Evolutionary conservation across 2,888 invertebrate species (phyloP).

Genomic region (Phorcus lineatus): DNA sequence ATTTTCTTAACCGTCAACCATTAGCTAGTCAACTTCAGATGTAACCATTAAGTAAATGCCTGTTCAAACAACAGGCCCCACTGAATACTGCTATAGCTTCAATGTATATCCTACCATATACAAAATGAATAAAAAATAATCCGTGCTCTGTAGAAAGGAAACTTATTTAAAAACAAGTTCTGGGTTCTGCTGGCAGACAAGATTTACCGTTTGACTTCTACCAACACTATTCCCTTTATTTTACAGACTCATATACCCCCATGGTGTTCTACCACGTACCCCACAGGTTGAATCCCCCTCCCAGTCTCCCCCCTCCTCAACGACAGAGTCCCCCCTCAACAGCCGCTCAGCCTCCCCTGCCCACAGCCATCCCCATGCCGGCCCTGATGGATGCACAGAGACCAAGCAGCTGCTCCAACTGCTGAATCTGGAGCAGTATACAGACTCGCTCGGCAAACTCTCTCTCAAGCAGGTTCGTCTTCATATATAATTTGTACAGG

Average conservation of each 20-base stretch:
- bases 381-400: background rate
- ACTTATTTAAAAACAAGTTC: too few relatives aligned
- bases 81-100: too few relatives aligned
- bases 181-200: too few relatives aligned
- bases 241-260: conserved; percentile 6
- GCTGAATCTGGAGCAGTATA: conserved; percentile 43
- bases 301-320: conserved; percentile 49
- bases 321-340: conserved; percentile 46
- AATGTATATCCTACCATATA: too few relatives aligned
- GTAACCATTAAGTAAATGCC: too few relatives aligned
- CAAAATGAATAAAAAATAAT: too few relatives aligned
- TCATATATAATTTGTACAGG: too few relatives aligned
- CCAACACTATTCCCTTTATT: background rate
- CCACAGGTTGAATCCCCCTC: conserved; percentile 42
- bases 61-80: too few relatives aligned
- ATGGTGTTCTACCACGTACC: conserved; percentile 2
- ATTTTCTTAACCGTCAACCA: too few relatives aligned
- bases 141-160: too few relatives aligned
- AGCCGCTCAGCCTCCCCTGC: conserved; percentile 51
- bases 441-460: conserved; percentile 40
- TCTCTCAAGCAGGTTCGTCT: conserved; percentile 48
- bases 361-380: conserved; percentile 20
- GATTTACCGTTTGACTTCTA: too few relatives aligned
- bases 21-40: too few relatives aligned
- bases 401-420: conserved; percentile 41